Evolutionary conservation across 2,113 vertebrate species (phyloP).

Genomic region (Forbesichthys agassizii): DNA sequence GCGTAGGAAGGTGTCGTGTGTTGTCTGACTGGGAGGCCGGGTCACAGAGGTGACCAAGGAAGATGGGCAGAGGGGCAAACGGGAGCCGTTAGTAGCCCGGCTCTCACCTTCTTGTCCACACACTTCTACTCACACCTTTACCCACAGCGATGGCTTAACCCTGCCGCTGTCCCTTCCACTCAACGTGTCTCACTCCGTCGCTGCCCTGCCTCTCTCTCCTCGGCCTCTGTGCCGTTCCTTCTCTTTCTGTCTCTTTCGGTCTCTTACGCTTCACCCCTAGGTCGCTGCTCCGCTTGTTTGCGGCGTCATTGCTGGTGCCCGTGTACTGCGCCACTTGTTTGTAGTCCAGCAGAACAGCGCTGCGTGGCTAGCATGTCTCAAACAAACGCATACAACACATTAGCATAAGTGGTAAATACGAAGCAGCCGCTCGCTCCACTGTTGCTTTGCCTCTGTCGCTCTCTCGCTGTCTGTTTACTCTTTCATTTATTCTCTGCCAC

Average conservation of each 20-base stretch:
- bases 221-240: conserved; percentile 1
- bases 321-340: not conserved
- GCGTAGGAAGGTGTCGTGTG: conserved; percentile 12
- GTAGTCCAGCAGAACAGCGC: conserved; percentile 7
- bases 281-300: not conserved
- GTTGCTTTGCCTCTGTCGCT: conserved; percentile 31
- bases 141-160: conserved; percentile 38
- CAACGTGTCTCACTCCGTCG: conserved; percentile 13
- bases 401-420: conserved; percentile 36
- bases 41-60: conserved; percentile 30
- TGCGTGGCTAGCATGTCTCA: conserved; percentile 23
- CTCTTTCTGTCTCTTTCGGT: not conserved
- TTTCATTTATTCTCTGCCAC: not conserved
- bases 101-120: conserved; percentile 44
- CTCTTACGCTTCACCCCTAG: conserved; percentile 5
- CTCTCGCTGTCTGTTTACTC: not conserved
- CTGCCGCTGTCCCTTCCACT: conserved; percentile 9
- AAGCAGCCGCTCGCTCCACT: too few species aligned
- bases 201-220: conserved; percentile 7
- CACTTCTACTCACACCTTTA: conserved; percentile 45
- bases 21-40: conserved; percentile 33
- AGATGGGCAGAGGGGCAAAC: conserved; percentile 37
- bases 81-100: conserved; percentile 28
- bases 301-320: not conserved
- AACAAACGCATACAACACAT: conserved; percentile 39